A percentile compares a stretch with the other conserved stretches of the same genome.
Conservation (phyloP, 2,888 invertebrate species). For the Amphipoea oculea region DNA sequence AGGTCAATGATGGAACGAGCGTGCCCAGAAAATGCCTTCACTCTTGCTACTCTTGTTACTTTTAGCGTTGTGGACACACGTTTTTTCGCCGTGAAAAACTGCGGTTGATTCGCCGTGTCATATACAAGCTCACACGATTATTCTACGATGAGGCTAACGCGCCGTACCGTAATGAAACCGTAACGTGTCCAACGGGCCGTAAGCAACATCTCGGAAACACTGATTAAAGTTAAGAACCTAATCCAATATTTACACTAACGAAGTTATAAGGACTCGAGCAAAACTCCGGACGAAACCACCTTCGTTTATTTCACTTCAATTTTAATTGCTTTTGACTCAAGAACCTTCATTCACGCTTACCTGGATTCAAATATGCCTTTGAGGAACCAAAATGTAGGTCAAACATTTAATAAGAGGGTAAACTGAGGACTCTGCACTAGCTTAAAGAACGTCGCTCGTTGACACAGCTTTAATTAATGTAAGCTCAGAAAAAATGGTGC, state of each 20-base stretch:
- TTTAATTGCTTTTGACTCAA: slow-evolving; percentile 45
- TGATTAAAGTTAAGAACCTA: background rate
- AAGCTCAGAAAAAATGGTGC: slow-evolving; percentile 27
- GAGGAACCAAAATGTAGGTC: slow-evolving; percentile 41
- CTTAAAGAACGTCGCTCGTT: slow-evolving; percentile 33
- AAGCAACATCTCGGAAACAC: background rate
- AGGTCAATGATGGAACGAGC: background rate
- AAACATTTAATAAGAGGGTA: slow-evolving; percentile 33
- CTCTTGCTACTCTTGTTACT: background rate
- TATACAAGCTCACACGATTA: background rate
- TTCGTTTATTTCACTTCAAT: slow-evolving; percentile 18
- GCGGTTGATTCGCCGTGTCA: background rate
- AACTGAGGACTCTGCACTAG: slow-evolving; percentile 20
- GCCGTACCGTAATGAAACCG: background rate
- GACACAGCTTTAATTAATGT: slow-evolving; percentile 46
- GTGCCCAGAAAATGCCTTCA: background rate
- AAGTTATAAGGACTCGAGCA: slow-evolving; percentile 2
- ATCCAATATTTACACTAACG: slow-evolving; percentile 17
- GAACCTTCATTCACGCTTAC: slow-evolving; percentile 27
- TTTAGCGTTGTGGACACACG: background rate
- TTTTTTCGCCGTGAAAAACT: background rate
- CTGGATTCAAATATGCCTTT: slow-evolving; percentile 25
- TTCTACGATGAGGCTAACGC: background rate
- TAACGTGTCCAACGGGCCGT: background rate
- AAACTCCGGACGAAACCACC: background rate